These are phyloP conservation scores for Aphodius sticticus DNA, from an alignment of 2,888 invertebrate genomes.

Conservation along the genomic window DNA sequence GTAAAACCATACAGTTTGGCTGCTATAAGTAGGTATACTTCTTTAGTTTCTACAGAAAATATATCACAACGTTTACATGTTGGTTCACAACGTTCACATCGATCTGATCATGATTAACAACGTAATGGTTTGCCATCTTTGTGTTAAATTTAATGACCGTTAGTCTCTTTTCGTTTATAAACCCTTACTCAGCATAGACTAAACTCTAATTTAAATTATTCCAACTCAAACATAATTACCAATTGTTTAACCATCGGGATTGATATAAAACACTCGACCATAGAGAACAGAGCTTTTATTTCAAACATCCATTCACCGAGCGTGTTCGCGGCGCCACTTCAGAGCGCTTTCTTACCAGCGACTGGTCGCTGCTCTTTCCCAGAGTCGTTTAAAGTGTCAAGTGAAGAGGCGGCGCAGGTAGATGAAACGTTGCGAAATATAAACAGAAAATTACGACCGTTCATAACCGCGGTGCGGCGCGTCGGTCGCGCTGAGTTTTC, in stretches of 20 bases:
- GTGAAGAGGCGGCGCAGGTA: conserved; percentile 4
- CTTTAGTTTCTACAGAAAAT: too few species aligned
- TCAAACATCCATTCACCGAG: not conserved
- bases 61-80: too few species aligned
- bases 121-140: too few species aligned
- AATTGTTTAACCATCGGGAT: not conserved
- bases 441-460: conserved; percentile 4
- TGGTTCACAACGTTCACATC: too few species aligned
- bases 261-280: not conserved
- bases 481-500: not conserved
- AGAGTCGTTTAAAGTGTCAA: not conserved
- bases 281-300: not conserved
- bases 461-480: not conserved
- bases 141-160: too few species aligned
- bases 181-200: not conserved
- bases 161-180: too few species aligned
- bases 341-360: not conserved
- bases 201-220: not conserved
- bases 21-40: too few species aligned
- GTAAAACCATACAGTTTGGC: too few species aligned
- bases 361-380: not conserved
- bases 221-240: not conserved
- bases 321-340: not conserved
- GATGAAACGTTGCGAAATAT: conserved; percentile 4
- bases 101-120: too few species aligned